Evolutionary conservation across 2,888 invertebrate species (phyloP).

Genomic region (Mythimna albipuncta): DNA sequence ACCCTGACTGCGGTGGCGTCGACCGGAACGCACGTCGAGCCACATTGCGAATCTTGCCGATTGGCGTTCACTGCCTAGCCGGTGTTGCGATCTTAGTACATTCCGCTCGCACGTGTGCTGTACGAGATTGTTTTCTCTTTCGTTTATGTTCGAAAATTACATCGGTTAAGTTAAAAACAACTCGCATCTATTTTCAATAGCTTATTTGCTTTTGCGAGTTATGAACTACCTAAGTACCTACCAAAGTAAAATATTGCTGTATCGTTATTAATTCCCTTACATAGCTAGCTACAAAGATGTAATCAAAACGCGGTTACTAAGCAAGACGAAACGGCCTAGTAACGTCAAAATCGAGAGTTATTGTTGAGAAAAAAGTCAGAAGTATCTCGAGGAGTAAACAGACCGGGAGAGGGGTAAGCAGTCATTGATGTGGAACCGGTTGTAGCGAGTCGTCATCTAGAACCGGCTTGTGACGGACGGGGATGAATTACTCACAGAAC

Average conservation of each 20-base stretch:
- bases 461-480: slow-evolving; percentile 85
- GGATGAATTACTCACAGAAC: slow-evolving; percentile 85
- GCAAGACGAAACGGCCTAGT: slow-evolving; percentile 69
- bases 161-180: slow-evolving; percentile 68
- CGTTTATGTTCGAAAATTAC: slow-evolving; percentile 73
- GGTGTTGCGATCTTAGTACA: slow-evolving; percentile 85
- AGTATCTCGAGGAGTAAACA: slow-evolving; percentile 78
- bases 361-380: slow-evolving; percentile 73
- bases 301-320: slow-evolving; percentile 32
- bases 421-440: slow-evolving; percentile 90
- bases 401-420: slow-evolving; percentile 81
- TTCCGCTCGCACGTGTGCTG: slow-evolving; percentile 83
- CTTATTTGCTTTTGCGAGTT: slow-evolving; percentile 18
- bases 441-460: slow-evolving; percentile 72
- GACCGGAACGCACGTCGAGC: slow-evolving; percentile 89
- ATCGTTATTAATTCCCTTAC: slow-evolving; percentile 2
- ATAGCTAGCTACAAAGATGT: slow-evolving; percentile 2
- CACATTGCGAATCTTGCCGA: slow-evolving; percentile 86
- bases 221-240: slow-evolving; percentile 16
- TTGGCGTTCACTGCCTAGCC: slow-evolving; percentile 82
- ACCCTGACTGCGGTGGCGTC: slow-evolving; percentile 90
- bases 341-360: slow-evolving; percentile 84
- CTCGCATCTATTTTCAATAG: slow-evolving; percentile 47
- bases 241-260: slow-evolving; percentile 17
- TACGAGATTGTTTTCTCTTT: slow-evolving; percentile 84